Conservation (phyloP, 2,888 invertebrate genomes). For the Scaptomyza tumidula region DNA sequence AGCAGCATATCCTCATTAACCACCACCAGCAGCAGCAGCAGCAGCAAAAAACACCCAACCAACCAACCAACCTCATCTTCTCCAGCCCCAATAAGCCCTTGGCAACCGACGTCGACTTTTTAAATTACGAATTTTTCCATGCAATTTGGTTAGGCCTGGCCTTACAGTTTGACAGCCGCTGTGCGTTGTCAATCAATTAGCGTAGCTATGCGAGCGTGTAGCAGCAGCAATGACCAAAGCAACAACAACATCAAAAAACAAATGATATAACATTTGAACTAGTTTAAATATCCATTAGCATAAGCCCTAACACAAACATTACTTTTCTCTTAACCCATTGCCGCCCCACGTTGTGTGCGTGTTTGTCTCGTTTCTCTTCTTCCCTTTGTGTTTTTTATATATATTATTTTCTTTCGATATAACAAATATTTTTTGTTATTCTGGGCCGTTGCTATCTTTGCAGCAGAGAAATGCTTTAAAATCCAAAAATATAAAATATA, state of each 20-base stretch:
- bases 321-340: constrained; percentile 62
- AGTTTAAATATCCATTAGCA: constrained; percentile 63
- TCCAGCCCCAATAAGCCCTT: not conserved
- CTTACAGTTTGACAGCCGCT: constrained; percentile 64
- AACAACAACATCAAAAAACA: constrained; percentile 47
- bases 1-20: constrained; percentile 38
- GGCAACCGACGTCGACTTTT: constrained; percentile 37
- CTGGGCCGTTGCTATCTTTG: constrained; percentile 72
- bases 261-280: constrained; percentile 59
- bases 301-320: constrained; percentile 28
- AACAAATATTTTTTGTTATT: constrained; percentile 64
- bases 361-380: constrained; percentile 16
- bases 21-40: constrained; percentile 18
- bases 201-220: constrained; percentile 51
- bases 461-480: constrained; percentile 37
- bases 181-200: constrained; percentile 62
- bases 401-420: constrained; percentile 25
- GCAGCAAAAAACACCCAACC: not conserved
- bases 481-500: constrained; percentile 17
- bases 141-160: constrained; percentile 49
- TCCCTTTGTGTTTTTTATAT: constrained; percentile 12
- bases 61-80: too few relatives aligned
- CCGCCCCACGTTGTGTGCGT: constrained; percentile 61
- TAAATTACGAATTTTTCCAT: constrained; percentile 68
- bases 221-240: constrained; percentile 32